Base-by-base conservation (phyloP, 2,888 invertebrate genomes). In the Pterostichus niger region DNA sequence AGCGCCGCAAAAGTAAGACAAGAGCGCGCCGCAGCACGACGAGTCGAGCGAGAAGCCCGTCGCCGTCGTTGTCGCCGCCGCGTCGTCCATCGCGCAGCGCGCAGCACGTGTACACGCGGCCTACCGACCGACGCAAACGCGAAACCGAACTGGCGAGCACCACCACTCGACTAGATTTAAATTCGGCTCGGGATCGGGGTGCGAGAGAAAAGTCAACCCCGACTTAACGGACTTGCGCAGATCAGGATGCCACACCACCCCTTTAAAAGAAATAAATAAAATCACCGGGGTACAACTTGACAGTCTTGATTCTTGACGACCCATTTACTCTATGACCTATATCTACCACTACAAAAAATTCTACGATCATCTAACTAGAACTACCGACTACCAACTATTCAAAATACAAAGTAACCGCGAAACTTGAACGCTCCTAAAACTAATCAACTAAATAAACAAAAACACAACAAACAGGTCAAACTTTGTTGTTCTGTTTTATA, bases 1-100 rank as follows among this genome's bases (percentile, higher is more conserved):
- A n/a, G 61, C 61, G 44, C 83, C 84, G 49, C 83, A 84, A 54
- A 84, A 80, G 77, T 83, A 84, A 78, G 81, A 77, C 54, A 84
- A 15, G 13, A 84, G 81, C 40, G 81, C 46, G 56, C 77, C 77
- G 76, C 84, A 84, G 56, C 84, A 84, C 24, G 71, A 56, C 49
- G 83, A 61, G 59, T 15, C 35, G 56, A 40, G 33, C 46, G 10
- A 49, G 31, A 46, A 2, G 73, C 73, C 46, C 49, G 73, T 9
- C 46, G 46, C 9, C 40, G 71, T 5, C 64, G 64, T 13, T 10
- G 40, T 59, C 31, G 59, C 64, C 7, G 46, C 52, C 33, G 75
- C 75, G 52, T 75, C 75, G 68, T 40, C 17, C 75, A 75, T 75
- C n/a, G 75, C 52, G 75, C 71, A 71, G 13, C 11, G n/a, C 40